These are phyloP conservation scores for Hapalemur alaotrensis DNA, from an alignment of 2,797 vertebrate genomes.

Conservation along the genomic window DNA sequence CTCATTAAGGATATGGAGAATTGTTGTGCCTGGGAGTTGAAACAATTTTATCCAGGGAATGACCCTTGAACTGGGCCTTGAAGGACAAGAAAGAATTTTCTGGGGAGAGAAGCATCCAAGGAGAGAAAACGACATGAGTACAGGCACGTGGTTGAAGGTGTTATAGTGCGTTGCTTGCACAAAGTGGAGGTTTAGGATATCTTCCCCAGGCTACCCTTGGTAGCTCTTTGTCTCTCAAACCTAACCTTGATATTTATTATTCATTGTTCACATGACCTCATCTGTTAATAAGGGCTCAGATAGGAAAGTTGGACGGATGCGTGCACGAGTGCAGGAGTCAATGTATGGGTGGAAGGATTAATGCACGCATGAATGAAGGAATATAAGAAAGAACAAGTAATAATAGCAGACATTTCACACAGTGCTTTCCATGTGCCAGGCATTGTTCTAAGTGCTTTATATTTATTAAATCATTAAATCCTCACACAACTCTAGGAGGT, in stretches of 20 bases:
- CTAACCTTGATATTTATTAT: constrained; percentile 4
- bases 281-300: neutral
- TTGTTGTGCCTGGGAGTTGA: neutral
- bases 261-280: constrained; percentile 42
- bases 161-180: neutral
- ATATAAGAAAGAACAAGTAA: constrained; percentile 34
- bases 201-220: neutral
- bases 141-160: neutral
- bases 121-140: neutral
- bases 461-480: constrained; percentile 66
- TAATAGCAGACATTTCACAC: neutral
- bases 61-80: neutral
- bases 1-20: neutral
- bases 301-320: neutral
- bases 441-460: constrained; percentile 40
- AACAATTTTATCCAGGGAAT: neutral
- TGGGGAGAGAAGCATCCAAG: neutral
- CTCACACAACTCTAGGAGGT: constrained; percentile 31
- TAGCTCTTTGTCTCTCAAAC: constrained; percentile 19
- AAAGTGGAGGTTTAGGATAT: neutral
- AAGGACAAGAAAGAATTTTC: constrained; percentile 28
- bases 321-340: constrained; percentile 6
- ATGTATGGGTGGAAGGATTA: constrained; percentile 8
- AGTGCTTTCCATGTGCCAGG: neutral
- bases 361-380: neutral